Percentiles rank a stretch among this genome's conserved stretches.
Conservation (phyloP, 2,797 vertebrate genomes). For the Limnodromus scolopaceus region DNA sequence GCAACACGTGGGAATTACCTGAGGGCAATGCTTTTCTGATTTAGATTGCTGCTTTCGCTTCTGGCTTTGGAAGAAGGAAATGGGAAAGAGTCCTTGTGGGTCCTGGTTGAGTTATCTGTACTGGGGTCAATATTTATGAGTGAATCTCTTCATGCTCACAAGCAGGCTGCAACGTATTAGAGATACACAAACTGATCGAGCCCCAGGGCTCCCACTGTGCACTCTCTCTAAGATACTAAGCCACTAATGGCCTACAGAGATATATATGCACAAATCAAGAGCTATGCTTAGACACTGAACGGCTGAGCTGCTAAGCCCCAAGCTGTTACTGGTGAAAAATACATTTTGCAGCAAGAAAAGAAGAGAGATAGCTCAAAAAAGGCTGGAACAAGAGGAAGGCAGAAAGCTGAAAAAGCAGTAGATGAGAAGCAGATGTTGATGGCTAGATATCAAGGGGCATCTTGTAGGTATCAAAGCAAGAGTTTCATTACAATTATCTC, state of each 20-base stretch:
- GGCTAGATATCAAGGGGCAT: not conserved
- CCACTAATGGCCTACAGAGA: not conserved
- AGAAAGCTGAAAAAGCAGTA: not conserved
- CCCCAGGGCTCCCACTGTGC: not conserved
- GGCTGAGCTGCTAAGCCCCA: not conserved
- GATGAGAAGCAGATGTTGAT: conserved; percentile 10
- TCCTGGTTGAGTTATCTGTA: not conserved
- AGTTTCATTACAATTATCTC: not conserved
- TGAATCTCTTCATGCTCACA: not conserved
- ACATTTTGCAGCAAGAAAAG: not conserved
- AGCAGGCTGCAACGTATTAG: not conserved
- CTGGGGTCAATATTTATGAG: not conserved
- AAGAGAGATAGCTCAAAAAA: not conserved
- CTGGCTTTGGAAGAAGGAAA: not conserved
- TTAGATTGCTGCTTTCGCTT: not conserved
- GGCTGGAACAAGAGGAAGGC: not conserved
- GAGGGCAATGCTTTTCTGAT: not conserved
- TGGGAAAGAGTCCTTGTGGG: accelerated
- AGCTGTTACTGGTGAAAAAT: not conserved
- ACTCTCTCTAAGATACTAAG: not conserved
- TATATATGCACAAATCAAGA: not conserved
- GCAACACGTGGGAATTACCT: not conserved
- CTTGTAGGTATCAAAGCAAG: conserved; percentile 30
- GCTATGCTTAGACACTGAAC: not conserved
- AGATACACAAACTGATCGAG: not conserved